Percentiles rank a stretch among this genome's conserved stretches.
Evolutionary conservation across 2,888 invertebrate species (phyloP).

Genomic region (Antheraea assamensis): DNA sequence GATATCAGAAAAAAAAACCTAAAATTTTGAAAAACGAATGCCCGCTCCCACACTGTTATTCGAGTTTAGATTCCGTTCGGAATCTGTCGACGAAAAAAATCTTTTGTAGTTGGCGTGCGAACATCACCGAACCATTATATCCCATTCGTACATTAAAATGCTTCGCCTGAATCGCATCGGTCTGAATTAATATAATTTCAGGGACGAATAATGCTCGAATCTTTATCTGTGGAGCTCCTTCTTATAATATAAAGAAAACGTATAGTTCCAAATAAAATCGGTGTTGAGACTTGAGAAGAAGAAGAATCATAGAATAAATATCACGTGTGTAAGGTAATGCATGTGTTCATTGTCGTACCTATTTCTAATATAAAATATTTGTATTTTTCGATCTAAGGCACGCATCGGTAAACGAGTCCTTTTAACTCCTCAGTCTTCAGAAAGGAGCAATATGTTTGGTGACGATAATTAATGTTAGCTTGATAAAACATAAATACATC

Average conservation of each 20-base stretch:
- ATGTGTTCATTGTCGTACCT: too few relatives aligned
- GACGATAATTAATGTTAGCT: too few relatives aligned
- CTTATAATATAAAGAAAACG: not conserved
- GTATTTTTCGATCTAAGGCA: too few relatives aligned
- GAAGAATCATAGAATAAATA: not conserved
- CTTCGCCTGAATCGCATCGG: slow-evolving; percentile 45
- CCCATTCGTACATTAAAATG: slow-evolving; percentile 59
- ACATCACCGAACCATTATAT: slow-evolving; percentile 62
- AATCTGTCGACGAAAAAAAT: slow-evolving; percentile 53
- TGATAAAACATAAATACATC: too few relatives aligned
- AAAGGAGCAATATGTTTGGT: too few relatives aligned
- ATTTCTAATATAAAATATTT: too few relatives aligned
- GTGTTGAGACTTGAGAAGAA: not conserved
- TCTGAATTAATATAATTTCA: slow-evolving; percentile 60
- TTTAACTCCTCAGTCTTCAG: too few relatives aligned
- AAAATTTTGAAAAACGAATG: slow-evolving; percentile 36
- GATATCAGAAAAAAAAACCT: not conserved
- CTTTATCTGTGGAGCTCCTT: slow-evolving; percentile 31
- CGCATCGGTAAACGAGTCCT: too few relatives aligned
- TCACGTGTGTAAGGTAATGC: too few relatives aligned
- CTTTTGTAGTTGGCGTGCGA: slow-evolving; percentile 73
- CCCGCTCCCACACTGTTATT: slow-evolving; percentile 66
- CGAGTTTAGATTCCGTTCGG: slow-evolving; percentile 68
- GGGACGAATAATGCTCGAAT: slow-evolving; percentile 41
- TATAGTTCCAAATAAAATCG: not conserved